phyloP scores from a whole-genome alignment of 2,888 invertebrate genomes.

The Epiblema foenella region DNA sequence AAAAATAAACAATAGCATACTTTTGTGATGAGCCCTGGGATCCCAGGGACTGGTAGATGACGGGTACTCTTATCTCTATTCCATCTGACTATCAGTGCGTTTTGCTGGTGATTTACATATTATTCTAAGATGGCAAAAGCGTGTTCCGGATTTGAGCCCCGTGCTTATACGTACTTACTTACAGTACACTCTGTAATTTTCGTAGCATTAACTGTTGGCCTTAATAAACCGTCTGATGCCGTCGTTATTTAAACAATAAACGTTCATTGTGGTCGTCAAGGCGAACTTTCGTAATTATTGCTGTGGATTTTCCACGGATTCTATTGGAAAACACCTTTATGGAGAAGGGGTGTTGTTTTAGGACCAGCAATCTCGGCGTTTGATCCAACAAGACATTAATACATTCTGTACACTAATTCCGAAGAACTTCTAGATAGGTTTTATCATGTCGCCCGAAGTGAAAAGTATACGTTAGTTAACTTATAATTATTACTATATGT shows the following conservation, averaged over 20 bases:
- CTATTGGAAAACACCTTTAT: conserved; percentile 3
- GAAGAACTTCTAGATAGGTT: no score
- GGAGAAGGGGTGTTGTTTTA: background rate
- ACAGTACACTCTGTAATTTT: conserved; percentile 38
- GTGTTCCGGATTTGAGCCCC: background rate
- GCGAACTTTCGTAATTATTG: conserved; percentile 2
- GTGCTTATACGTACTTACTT: background rate
- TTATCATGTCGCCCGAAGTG: no score
- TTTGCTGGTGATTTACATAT: background rate
- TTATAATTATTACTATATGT: no score
- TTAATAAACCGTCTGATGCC: conserved; percentile 55
- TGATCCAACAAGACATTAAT: no score
- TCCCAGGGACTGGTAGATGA: no score
- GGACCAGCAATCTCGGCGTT: background rate
- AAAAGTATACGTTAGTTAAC: no score
- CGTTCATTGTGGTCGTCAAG: conserved; percentile 28
- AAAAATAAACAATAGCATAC: no score
- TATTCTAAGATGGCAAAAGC: background rate
- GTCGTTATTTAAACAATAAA: conserved; percentile 64
- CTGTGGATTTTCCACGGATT: conserved; percentile 4
- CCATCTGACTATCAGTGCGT: background rate
- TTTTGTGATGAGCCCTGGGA: no score
- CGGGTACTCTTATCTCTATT: no score
- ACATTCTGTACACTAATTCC: no score
- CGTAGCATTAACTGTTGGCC: conserved; percentile 45